These are phyloP conservation scores for Melanostigma gelatinosum DNA, from an alignment of 2,113 vertebrate genomes.

Conservation along the genomic window DNA sequence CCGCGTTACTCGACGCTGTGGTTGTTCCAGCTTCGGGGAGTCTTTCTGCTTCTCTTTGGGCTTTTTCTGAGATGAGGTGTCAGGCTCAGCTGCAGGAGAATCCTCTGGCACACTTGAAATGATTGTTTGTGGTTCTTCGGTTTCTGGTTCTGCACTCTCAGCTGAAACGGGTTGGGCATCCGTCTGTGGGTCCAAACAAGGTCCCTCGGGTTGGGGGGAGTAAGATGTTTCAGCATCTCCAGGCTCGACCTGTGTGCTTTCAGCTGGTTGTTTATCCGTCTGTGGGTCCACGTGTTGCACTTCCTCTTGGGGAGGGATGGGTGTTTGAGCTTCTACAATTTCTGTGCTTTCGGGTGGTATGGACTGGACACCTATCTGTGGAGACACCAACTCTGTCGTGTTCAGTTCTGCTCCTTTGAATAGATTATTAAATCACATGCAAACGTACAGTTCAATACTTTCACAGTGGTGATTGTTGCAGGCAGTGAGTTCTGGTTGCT, in stretches of 20 bases:
- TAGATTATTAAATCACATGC: not conserved
- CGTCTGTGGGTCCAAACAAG: not conserved
- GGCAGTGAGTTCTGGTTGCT: not conserved
- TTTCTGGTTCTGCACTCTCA: constrained; percentile 32
- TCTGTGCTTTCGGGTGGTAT: constrained; percentile 7
- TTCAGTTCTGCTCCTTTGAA: not conserved
- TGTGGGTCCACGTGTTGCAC: constrained; percentile 1
- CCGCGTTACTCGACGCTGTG: not conserved
- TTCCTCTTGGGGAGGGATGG: not conserved
- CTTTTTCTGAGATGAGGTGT: not conserved
- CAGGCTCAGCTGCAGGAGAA: not conserved
- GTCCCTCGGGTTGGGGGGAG: not conserved
- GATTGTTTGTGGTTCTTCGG: constrained; percentile 3
- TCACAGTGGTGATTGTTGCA: not conserved
- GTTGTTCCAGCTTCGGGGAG: not conserved
- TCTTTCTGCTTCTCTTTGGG: not conserved
- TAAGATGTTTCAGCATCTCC: constrained; percentile 9
- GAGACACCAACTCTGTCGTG: constrained; percentile 11
- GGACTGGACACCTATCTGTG: constrained; percentile 37
- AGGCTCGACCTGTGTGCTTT: constrained; percentile 1
- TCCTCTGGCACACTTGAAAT: constrained; percentile 2
- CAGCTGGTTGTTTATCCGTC: not conserved
- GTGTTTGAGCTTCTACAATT: constrained; percentile 4
- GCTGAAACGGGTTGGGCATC: not conserved
- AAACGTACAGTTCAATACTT: not conserved